These are phyloP conservation scores for Eubucco bourcierii DNA, from an alignment of 2,113 vertebrate genomes.

Conservation along the genomic window DNA sequence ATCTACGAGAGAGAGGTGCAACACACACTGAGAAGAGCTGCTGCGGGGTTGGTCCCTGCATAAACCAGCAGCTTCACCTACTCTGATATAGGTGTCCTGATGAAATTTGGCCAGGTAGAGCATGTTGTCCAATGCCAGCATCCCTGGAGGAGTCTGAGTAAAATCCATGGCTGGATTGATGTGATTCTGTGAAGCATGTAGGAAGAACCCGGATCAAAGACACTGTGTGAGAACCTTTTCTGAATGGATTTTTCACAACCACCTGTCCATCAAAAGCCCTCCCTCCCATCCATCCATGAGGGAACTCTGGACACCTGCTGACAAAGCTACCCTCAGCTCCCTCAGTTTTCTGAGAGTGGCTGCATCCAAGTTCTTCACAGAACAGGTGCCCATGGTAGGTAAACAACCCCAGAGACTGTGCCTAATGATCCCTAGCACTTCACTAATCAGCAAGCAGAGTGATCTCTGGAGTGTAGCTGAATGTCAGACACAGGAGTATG, in stretches of 20 bases:
- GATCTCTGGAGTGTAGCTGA: not conserved
- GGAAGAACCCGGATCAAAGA: conserved; percentile 8
- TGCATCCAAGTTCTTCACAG: not conserved
- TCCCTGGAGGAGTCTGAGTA: conserved; percentile 94
- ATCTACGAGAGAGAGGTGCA: conserved; percentile 75
- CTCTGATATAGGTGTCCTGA: conserved; percentile 96
- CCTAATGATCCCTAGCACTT: not conserved
- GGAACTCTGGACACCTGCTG: not conserved
- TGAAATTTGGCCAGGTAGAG: conserved; percentile 94
- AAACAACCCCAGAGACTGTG: not conserved
- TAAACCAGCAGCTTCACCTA: conserved; percentile 48
- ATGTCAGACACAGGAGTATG: not conserved
- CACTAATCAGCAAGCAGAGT: not conserved
- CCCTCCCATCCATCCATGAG: not conserved
- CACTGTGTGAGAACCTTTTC: not conserved
- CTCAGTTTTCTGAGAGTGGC: not conserved
- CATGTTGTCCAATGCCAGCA: conserved; percentile 98
- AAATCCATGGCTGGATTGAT: conserved; percentile 97
- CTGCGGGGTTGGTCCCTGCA: not conserved
- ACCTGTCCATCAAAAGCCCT: not conserved
- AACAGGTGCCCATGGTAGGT: not conserved
- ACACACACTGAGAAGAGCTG: not conserved
- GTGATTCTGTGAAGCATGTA: conserved; percentile 82
- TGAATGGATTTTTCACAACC: not conserved
- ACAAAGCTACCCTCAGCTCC: not conserved